Base-by-base conservation (phyloP, 2,797 vertebrate species). In the Chaetodon trifasciatus region DNA sequence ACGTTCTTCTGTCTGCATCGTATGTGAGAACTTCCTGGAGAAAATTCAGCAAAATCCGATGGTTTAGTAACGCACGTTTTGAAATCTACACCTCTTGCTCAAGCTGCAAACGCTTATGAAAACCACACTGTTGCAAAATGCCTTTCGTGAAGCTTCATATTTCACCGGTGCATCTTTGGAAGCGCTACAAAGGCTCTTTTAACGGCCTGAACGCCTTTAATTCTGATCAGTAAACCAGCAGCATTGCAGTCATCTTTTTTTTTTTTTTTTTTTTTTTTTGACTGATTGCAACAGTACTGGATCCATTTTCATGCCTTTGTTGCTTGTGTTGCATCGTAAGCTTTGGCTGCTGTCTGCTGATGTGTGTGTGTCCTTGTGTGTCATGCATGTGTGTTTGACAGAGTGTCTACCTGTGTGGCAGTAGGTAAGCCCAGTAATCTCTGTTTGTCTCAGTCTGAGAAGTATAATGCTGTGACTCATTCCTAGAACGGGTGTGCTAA, bases 391-490 rank as follows among this genome's bases (percentile, higher is more conserved):
- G 81, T 78, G 63, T 92, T 80, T 86, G 85, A 88, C 79, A 85
- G 84, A 86, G 89, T 80, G 88, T 91, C 93, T 92, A 93, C 91
- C 89, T 94, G 92, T 94, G 94, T 93, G 91, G 91, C 78, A 74
- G 84, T 12, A 75, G 84, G 19, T 93, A 94, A 93, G 67, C 93
- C 87, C 86, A 56, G 63, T 93, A 94, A 94, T 93, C 92, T 92
- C 87, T 91, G 89, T 93, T 94, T 93, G 93, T 92, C 93, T 92
- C 88, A 81, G 92, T 93, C 92, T 93, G 91, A 94, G 92, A 64
- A 84, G 57, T 58, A 81, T 93, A 93, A 93, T 87, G 75, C 92
- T 57, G 62, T 94, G 91, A 94, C 81, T 94, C 93, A 94, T 90
- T 91, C 83, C 79, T 39, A 76, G 71, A 79, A 71, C 57, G 85